Evolutionary conservation across 2,888 invertebrate genomes (phyloP), one percentile per base, ranked within the genome.

Genomic region (Toxonevra muliebris): DNA sequence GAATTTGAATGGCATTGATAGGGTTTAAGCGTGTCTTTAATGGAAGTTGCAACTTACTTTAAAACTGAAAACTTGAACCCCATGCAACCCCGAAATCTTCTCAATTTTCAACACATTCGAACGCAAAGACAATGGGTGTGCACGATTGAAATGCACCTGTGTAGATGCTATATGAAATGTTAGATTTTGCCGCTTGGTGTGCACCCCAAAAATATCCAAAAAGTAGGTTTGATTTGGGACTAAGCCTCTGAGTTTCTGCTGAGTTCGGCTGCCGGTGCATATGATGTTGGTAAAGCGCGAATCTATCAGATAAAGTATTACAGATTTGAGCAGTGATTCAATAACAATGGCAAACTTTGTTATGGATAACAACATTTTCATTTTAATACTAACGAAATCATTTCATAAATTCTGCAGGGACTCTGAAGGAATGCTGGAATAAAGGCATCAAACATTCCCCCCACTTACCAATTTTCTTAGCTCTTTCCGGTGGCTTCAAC

Each of bases 51-150:
- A 20, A 13, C 71, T 65, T 80, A 88, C 88, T 86, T 89, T 89
- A 76, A 86, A 89, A 76, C 87, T 86, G 73, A 88, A 88, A 48
- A 87, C 85, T 17, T 87, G 87, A 61, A 86, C 86, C 30, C 88
- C 88, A 71, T 87, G 87, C 64, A 87, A 77, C 41, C 86, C 86
- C 7, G 85, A 85, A 59, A 89, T 83, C 77, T 87, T 87, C 2
- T 87, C 86, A 68, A 85, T 85, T 1, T 81, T 81, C 1, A 87
- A 80, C 70, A 82, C 85, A 60, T 88, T 87, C 70, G 88, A 88
- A 58, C 86, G 84, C 19, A 88, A 77, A 1, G 76, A 69, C 13
- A 76, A 73, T 1, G 85, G 85, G 66, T 84, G 85, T 0, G 87
- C 82, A 15, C 84, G 79, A 71, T 84, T 84, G 68, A 85, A 85